Base-by-base conservation (phyloP, 2,888 invertebrate genomes). In the Hedychridium roseum region DNA sequence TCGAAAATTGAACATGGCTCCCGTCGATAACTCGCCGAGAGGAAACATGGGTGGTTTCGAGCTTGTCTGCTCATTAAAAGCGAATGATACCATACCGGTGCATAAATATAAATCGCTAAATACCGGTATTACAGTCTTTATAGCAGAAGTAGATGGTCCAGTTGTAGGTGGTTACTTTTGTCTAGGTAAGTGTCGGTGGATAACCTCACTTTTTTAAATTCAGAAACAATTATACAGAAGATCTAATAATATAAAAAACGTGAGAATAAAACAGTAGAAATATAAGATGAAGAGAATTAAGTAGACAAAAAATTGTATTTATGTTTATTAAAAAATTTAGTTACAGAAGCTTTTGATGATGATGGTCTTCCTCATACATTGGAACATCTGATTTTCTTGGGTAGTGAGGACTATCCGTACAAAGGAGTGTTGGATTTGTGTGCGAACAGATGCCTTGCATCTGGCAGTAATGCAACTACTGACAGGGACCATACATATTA, bases 401-500 rank as follows among this genome's bases (percentile, higher is more conserved):
- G 95, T 0, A 94, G 94, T 56, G 88, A 94, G 73, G 84, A 90
- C 9, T 95, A 92, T 74, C 94, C 94, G 0, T 94, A 88, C 76
- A 94, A 94, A 78, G 94, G 94, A 2, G 87, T 94, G 35, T 80
- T 96, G 52, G 95, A 96, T 80, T 82, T 94, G 41, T 80, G 94
- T 60, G 94, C 95, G 4, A 95, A 94, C 77, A 84, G 94, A 23
- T 94, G 93, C 71, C 83, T 94, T 70, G 94, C 94, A 1, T 91
- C 91, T 28, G 95, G 95, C 1, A 95, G 95, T 2, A 95, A 96
- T 81, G 95, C 94, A 0, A 90, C 89, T 89, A 96, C 95, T 0
- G 88, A 87, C 70, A 85, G 84, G 0, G 94, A 96, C 78, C 92
- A 94, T 73, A 96, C 95, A 0, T 91, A 89, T 66, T 96, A 95